Base-by-base conservation (phyloP, 2,888 invertebrate genomes). In the Gortyna flavago region DNA sequence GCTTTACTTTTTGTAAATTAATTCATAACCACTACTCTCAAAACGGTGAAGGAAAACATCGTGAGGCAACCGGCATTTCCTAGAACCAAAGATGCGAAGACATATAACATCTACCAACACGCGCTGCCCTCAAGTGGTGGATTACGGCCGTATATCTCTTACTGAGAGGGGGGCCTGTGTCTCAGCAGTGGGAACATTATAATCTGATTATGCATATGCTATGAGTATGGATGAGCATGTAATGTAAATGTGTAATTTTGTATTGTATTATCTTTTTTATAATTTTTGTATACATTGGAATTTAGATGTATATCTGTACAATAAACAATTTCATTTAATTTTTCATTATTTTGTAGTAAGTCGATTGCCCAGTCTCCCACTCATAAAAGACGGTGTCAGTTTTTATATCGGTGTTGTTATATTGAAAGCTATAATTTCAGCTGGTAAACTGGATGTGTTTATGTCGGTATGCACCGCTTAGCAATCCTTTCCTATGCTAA, bases 361-460 rank as follows among this genome's bases (percentile, higher is more conserved):
- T 44, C 13, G 13, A 29, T 48, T 5, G 9, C 1, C 38, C 0
- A 0, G 16, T 44, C 7, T n/a, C n/a, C n/a, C n/a, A n/a, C n/a
- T 16, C 21, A 13, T 41, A 65, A 16, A 73, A 51, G 9, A n/a
- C 21, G 6, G 18, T 41, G 11, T 21, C 9, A 18, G 29, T n/a
- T 41, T 81, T 13, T 25, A 13, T 73, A 38, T 8, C 2, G n/a
- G 21, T 38, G 18, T 44, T 38, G 3, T 44, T 25, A 51, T 11
- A 38, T 13, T 62, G 0, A 38, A 38, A 57, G 16, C 2, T 0
- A 59, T 64, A 51, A 57, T 48, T 78, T 51, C 48, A 67, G 51
- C 51, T 79, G 16, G 18, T 69, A 35, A 84, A 79, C 48, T 65
- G 18, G 51, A 66, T 38, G 13, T 54, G 11, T 44, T 68, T 79